These are phyloP conservation scores for Acleris literana DNA, from an alignment of 2,888 invertebrate genomes.

Conservation along the genomic window DNA sequence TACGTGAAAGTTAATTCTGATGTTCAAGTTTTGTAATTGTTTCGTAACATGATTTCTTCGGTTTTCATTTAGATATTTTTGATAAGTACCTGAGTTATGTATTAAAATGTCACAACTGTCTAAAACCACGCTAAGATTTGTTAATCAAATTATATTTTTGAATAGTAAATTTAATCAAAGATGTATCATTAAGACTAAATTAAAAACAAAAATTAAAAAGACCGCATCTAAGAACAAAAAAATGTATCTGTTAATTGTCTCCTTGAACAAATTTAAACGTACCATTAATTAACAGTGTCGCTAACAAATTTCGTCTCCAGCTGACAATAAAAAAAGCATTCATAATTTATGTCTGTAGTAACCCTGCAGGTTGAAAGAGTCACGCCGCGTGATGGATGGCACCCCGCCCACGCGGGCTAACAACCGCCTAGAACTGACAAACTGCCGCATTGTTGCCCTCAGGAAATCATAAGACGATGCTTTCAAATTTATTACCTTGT, in stretches of 20 bases:
- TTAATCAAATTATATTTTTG: no score
- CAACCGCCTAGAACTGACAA: conserved; percentile 76
- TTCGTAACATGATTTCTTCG: neutral
- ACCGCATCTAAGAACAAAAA: conserved; percentile 11
- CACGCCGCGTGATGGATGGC: conserved; percentile 80
- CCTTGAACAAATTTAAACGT: conserved; percentile 53
- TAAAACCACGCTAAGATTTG: neutral
- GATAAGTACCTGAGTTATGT: neutral
- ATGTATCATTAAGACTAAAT: neutral
- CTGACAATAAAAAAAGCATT: conserved; percentile 67
- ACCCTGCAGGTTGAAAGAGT: conserved; percentile 81
- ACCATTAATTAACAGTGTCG: conserved; percentile 75
- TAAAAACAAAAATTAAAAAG: conserved; percentile 7
- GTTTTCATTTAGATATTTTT: neutral
- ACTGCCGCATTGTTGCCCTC: conserved; percentile 68
- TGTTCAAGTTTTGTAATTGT: conserved; percentile 2
- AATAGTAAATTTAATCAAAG: neutral
- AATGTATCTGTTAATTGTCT: conserved; percentile 36
- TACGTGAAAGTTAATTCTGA: conserved; percentile 11
- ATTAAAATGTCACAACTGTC: neutral
- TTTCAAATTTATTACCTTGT: conserved; percentile 63
- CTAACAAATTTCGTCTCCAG: conserved; percentile 75
- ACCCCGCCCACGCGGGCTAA: conserved; percentile 70
- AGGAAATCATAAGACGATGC: conserved; percentile 70
- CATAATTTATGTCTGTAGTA: conserved; percentile 74